Evolutionary conservation across 37 sponge, comb jelly and placozoan genomes (phyloP), one percentile per base, ranked within the genome.

Genomic region (Hormiphora californensis): DNA sequence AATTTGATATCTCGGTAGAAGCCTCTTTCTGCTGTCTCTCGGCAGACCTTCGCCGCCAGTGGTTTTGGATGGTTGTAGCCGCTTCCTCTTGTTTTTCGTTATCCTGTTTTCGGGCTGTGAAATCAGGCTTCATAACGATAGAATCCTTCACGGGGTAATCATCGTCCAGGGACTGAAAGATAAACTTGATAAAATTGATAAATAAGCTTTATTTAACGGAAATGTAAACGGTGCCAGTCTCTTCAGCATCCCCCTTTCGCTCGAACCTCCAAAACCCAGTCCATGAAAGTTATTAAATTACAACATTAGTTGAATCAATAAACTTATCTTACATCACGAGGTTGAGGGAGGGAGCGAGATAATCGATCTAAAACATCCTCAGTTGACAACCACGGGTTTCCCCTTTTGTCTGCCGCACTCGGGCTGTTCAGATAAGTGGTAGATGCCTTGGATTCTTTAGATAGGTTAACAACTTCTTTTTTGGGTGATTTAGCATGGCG

Each of bases 341-440:
- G n/a, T n/a, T n/a, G 81, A 1, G 81, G 81, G 7, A 73, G 46
- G 32, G 81, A 73, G 3, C 35, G 81, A 40, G 81, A 73, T 7
- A 73, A 30, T 41, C 35, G 40, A 25, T 73, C 36, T n/a, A 73
- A 73, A 43, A 73, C 43, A 30, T 73, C 81, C 40, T 4, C 1
- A 41, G 81, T 43, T 4, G 12, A 25, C 9, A 73, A 17, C n/a
- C 40, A 46, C 4, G 81, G 81, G 22, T 73, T 73, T 33, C 81
- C 81, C 21, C 11, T 17, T 40, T 40, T 73, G 4, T 73, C 81
- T 5, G 81, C 81, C 4, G 39, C 36, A 73, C 81, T 73, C 0
- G 81, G 81, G 23, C 81, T 73, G 81, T 8, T 27, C 4, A 73
- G 81, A 41, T 73, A 73, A 8, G 81, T 73, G 40, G 81, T 73